These are phyloP conservation scores for Zaprionus lachaisei DNA, from an alignment of 1,140 invertebrate genomes.

Conservation along the genomic window DNA sequence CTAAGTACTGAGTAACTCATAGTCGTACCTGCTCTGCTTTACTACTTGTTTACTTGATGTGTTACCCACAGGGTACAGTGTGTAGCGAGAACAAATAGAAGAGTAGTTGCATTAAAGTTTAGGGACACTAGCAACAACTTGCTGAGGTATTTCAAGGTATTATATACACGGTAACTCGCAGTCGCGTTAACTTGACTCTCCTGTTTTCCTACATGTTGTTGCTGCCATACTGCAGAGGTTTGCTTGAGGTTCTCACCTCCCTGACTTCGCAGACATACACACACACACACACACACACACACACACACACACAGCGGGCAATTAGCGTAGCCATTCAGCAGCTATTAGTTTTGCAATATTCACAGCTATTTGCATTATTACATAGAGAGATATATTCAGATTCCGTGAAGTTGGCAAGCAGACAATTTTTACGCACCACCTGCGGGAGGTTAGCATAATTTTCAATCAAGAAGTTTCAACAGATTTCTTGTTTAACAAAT, in stretches of 20 bases:
- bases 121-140: neutral
- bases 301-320: constrained; percentile 49
- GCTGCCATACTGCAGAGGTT: neutral
- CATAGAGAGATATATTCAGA: neutral
- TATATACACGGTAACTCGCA: neutral
- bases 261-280: neutral
- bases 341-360: constrained; percentile 18
- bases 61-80: too few relatives aligned
- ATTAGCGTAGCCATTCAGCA: constrained; percentile 57
- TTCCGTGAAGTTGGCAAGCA: neutral
- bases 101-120: too few relatives aligned
- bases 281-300: neutral
- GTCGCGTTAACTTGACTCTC: neutral
- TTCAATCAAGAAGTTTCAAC: constrained; percentile 5
- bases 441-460: neutral
- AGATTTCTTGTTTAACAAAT: constrained; percentile 1
- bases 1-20: too few relatives aligned
- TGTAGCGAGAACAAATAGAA: too few relatives aligned
- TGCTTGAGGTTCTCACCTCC: constrained; percentile 23
- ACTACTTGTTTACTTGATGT: too few relatives aligned
- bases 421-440: constrained; percentile 8
- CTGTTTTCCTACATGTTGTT: neutral
- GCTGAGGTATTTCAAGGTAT: neutral
- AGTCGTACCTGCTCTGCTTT: too few relatives aligned
- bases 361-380: constrained; percentile 5